These are phyloP conservation scores for Brachylomia viminalis DNA, from an alignment of 2,888 invertebrate genomes.

Conservation along the genomic window DNA sequence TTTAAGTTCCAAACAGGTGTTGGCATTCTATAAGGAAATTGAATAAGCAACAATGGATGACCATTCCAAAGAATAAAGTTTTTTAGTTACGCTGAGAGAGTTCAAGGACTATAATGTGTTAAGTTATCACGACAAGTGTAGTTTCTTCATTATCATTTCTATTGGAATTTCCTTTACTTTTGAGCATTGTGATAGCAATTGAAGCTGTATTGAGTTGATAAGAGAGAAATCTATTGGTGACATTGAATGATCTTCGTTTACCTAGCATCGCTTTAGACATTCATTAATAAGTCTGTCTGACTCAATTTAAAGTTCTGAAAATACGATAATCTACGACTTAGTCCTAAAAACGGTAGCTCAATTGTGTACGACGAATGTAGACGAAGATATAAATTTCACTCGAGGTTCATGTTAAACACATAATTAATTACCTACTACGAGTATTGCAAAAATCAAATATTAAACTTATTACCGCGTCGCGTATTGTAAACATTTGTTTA, in stretches of 20 bases:
- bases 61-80: not conserved
- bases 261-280: not conserved
- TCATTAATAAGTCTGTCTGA: not conserved
- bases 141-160: not conserved
- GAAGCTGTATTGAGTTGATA: not conserved
- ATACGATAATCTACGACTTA: not conserved
- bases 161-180: not conserved
- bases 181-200: not conserved
- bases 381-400: not conserved
- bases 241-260: not conserved
- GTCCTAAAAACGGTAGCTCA: not conserved
- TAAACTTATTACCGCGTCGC: conserved; percentile 14
- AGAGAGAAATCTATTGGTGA: conserved; percentile 8
- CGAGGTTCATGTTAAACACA: conserved; percentile 11
- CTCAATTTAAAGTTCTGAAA: not conserved
- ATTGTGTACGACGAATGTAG: not conserved
- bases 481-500: conserved; percentile 62
- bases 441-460: conserved; percentile 46
- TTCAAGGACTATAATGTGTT: conserved; percentile 5
- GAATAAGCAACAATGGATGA: not conserved
- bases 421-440: conserved; percentile 33
- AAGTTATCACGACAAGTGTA: not conserved
- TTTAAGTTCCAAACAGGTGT: conserved; percentile 12
- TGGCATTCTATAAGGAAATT: conserved; percentile 3
- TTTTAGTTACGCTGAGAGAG: not conserved